phyloP scores from a whole-genome alignment of 2,888 invertebrate genomes.

The Drosophila tanythrix region DNA sequence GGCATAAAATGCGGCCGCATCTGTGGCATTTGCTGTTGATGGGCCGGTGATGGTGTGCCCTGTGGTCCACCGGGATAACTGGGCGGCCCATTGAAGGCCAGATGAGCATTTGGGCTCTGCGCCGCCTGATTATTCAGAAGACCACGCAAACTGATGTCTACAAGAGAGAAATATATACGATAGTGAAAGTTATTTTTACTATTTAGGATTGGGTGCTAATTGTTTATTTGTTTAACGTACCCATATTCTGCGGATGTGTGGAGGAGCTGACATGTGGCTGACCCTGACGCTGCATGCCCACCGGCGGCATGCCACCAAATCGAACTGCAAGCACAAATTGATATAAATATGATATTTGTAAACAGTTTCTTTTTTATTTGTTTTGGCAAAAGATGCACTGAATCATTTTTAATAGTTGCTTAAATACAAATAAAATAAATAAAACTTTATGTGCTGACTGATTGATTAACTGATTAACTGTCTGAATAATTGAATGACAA shows the following conservation, averaged over 20 bases:
- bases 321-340: conserved; percentile 75
- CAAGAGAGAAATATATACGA: not conserved
- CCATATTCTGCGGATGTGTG: conserved; percentile 88
- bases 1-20: conserved; percentile 85
- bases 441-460: not conserved
- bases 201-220: not conserved
- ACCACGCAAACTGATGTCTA: conserved; percentile 85
- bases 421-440: not conserved
- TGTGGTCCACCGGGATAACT: conserved; percentile 84
- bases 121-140: conserved; percentile 85
- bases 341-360: conserved; percentile 19
- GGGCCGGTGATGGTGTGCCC: conserved; percentile 83
- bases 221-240: conserved; percentile 65
- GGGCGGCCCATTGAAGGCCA: conserved; percentile 84
- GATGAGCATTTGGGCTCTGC: conserved; percentile 84
- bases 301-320: conserved; percentile 83
- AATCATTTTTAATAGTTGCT: not conserved
- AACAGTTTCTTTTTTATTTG: not conserved
- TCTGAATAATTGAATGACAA: not conserved
- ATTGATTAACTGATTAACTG: not conserved
- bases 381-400: not conserved
- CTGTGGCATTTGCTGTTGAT: conserved; percentile 83
- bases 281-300: conserved; percentile 85
- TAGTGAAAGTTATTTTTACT: not conserved
- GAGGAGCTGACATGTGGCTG: conserved; percentile 88